phyloP scores from a whole-genome alignment of 2,113 vertebrate genomes.

The Paratilapia polleni region DNA sequence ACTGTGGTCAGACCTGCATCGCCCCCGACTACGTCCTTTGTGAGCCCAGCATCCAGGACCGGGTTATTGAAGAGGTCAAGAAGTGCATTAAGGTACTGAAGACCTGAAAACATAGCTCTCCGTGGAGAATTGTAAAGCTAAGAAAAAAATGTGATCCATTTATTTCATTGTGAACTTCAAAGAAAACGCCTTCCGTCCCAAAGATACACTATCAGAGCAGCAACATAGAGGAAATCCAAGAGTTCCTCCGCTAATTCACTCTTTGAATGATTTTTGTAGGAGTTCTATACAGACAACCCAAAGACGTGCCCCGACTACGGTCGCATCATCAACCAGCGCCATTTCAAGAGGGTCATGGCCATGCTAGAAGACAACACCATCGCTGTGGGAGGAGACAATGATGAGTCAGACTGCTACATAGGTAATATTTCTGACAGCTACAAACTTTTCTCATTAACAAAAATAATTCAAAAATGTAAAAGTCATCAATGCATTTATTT shows the following conservation, averaged over 20 bases:
- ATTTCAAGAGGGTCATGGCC: conserved; percentile 87
- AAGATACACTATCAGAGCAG: not conserved
- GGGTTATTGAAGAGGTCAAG: conserved; percentile 86
- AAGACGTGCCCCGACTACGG: conserved; percentile 89
- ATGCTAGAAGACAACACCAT: conserved; percentile 86
- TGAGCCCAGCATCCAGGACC: conserved; percentile 85
- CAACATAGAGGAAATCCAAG: not conserved
- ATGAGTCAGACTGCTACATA: conserved; percentile 89
- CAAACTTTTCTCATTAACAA: not conserved
- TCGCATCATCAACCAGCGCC: conserved; percentile 88
- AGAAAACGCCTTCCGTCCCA: not conserved
- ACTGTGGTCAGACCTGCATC: conserved; percentile 94
- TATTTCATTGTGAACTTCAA: not conserved
- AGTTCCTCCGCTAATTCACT: not conserved
- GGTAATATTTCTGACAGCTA: conserved; percentile 73
- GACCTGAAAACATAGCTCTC: not conserved
- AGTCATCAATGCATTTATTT: not conserved
- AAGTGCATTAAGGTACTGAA: conserved; percentile 82
- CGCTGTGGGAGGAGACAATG: conserved; percentile 84
- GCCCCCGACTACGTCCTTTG: conserved; percentile 95
- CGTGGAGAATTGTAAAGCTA: not conserved
- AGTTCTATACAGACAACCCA: conserved; percentile 91
- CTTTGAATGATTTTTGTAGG: conserved; percentile 73
- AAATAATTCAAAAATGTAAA: not conserved
- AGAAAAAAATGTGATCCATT: not conserved